Base-by-base conservation (phyloP, 2,888 invertebrate species). In the Nomada lathburiana region DNA sequence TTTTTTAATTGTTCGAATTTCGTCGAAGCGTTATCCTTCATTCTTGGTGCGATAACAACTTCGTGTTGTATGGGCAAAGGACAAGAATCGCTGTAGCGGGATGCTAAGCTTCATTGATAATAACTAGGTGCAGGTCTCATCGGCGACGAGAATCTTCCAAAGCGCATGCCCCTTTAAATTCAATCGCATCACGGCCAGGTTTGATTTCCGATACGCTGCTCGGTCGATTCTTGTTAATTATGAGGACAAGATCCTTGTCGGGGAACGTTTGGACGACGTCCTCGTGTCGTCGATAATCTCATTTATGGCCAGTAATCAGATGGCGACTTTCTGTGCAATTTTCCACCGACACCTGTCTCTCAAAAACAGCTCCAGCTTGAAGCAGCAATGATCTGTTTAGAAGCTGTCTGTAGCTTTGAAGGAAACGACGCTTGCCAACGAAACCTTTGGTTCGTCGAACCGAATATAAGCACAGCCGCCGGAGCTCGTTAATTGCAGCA, bases 371-470 rank as follows among this genome's bases (percentile, higher is more conserved):
- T 2, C 16, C 16, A 0, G 53, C n/a, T 18, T 16, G 42, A 55
- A 55, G 64, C 2, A 13, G 44, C 64, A 16, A 42, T 7, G 42
- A 53, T 42, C 53, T 16, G 26, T n/a, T 20, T 13, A 4, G 3
- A n/a, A 26, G 64, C 13, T 18, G 20, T 42, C 47, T 3, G 11
- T 44, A 18, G 2, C 20, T 29, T 26, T 44, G 73, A 26, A 26
- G 67, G 62, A 77, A 80, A 53, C 47, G 78, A 50, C 52, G 65
- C 78, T 67, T 62, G 72, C 77, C 77, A 80, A 72, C 80, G 72
- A 80, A 60, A 44, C 65, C 77, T 77, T 77, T 65, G 80, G 68
- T 53, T 53, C 77, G 65, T 80, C 62, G 47, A 80, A 77, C 44
- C 71, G 60, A 50, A 71, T 62, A 72, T 68, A 67, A 77, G 65